Evolutionary conservation across 1,140 invertebrate genomes (phyloP).

Genomic region (Pseudomyrmex gracilis): DNA sequence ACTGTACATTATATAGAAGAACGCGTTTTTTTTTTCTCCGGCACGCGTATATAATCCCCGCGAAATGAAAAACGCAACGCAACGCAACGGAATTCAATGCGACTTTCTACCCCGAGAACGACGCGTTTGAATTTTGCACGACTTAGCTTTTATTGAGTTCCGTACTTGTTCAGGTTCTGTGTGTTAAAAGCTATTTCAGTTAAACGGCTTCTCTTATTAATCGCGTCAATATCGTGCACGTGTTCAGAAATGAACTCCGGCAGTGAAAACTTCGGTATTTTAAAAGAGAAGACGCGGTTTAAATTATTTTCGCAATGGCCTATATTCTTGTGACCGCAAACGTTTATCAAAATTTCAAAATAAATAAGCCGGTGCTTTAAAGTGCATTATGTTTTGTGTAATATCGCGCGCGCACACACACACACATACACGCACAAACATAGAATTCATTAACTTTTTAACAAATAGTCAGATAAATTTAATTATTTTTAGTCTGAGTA

Average conservation of each 20-base stretch:
- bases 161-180: slow-evolving; percentile 9
- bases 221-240: slow-evolving; percentile 11
- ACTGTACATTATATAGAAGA: background rate
- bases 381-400: slow-evolving; percentile 9
- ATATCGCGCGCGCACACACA: too few relatives aligned
- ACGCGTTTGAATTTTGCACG: slow-evolving; percentile 39
- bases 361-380: background rate
- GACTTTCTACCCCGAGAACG: slow-evolving; percentile 21
- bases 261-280: slow-evolving; percentile 6
- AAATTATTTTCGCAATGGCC: slow-evolving; percentile 46
- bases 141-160: slow-evolving; percentile 29
- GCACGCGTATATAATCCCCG: too few relatives aligned
- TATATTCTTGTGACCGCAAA: background rate
- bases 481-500: background rate
- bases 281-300: slow-evolving; percentile 36
- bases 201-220: slow-evolving; percentile 40
- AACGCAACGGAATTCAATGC: background rate
- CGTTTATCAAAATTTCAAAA: slow-evolving; percentile 1
- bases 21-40: background rate
- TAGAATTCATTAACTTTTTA: background rate
- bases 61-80: background rate
- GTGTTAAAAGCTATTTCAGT: slow-evolving; percentile 28
- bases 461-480: background rate
- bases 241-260: background rate
- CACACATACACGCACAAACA: too few relatives aligned